These are phyloP conservation scores for Anguilla anguilla DNA, from an alignment of 2,797 vertebrate species.

Conservation along the genomic window DNA sequence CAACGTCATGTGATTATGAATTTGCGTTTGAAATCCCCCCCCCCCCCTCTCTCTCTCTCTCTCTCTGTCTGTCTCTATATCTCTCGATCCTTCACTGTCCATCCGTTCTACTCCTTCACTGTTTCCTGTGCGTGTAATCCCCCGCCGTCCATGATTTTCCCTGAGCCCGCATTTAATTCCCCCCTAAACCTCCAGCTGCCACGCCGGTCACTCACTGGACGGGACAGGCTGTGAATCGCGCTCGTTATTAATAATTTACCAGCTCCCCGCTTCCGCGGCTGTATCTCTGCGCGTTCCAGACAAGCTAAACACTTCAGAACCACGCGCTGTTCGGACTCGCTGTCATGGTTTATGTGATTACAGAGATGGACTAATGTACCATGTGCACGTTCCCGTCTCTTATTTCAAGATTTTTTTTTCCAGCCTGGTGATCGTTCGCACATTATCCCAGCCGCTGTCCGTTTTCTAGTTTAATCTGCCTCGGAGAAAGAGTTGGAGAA, in stretches of 20 bases:
- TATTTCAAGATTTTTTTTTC: not conserved
- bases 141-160: conserved; percentile 67
- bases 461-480: conserved; percentile 44
- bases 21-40: not conserved
- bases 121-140: conserved; percentile 58
- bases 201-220: conserved; percentile 57
- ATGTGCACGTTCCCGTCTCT: not conserved
- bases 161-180: conserved; percentile 60
- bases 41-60: not conserved
- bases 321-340: not conserved
- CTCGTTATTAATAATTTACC: conserved; percentile 77
- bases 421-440: not conserved
- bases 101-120: not conserved
- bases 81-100: conserved; percentile 32
- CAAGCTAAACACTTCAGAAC: not conserved
- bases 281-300: conserved; percentile 36
- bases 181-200: conserved; percentile 74
- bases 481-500: conserved; percentile 62
- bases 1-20: not conserved
- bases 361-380: not conserved
- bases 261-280: conserved; percentile 49
- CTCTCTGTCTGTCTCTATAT: conserved; percentile 12
- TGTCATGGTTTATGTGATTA: not conserved
- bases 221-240: conserved; percentile 70
- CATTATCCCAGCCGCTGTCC: conserved; percentile 1